These are phyloP conservation scores for Orbicella faveolata DNA, from an alignment of 64 coral and sea anemone species.

Conservation along the genomic window DNA sequence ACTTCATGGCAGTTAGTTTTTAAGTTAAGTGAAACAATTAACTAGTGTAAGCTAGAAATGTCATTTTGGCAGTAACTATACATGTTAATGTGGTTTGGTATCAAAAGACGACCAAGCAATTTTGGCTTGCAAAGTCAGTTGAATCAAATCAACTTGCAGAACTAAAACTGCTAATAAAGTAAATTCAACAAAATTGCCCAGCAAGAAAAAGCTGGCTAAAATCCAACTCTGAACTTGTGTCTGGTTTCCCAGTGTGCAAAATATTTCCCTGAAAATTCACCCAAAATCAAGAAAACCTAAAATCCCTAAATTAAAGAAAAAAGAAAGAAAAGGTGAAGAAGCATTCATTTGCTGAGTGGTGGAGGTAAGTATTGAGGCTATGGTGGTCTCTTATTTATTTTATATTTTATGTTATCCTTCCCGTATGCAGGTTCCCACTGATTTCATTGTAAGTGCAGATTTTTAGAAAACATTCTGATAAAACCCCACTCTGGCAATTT, in stretches of 20 bases:
- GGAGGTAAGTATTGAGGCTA: constrained; percentile 24
- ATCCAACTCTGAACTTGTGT: constrained; percentile 1
- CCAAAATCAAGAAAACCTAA: constrained; percentile 26
- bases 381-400: background rate
- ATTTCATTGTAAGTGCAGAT: background rate
- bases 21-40: constrained; percentile 1
- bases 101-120: background rate
- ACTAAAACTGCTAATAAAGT: constrained; percentile 32
- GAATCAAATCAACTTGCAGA: background rate
- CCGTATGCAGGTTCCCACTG: background rate
- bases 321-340: background rate
- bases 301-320: constrained; percentile 5
- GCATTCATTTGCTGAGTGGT: background rate
- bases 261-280: constrained; percentile 13
- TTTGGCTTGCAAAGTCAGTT: constrained; percentile 20
- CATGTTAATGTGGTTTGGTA: background rate
- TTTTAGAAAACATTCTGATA: too few relatives aligned
- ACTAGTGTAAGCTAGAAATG: constrained; percentile 3
- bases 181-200: background rate
- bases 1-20: background rate
- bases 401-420: background rate
- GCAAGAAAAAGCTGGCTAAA: background rate
- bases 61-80: background rate
- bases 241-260: constrained; percentile 5
- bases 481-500: too few relatives aligned